phyloP scores from a whole-genome alignment of 2,888 invertebrate species.

The Pseudococcus viburni region DNA sequence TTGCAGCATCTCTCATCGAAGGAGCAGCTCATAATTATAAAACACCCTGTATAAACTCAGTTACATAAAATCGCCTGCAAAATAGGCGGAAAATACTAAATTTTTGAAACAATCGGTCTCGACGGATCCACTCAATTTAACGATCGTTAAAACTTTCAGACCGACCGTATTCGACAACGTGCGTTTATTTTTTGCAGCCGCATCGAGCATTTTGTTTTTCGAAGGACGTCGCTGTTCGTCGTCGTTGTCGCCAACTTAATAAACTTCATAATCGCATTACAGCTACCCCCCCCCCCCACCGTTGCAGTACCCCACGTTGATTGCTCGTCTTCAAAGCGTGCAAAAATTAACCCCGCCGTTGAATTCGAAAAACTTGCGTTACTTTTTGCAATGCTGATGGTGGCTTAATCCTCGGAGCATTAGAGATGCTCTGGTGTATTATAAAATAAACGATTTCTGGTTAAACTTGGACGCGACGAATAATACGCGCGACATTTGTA shows the following conservation, averaged over 20 bases:
- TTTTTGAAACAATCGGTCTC: conserved; percentile 36
- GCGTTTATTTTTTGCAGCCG: background rate
- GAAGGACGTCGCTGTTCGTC: background rate
- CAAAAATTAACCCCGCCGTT: conserved; percentile 19
- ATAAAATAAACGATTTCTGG: conserved; percentile 31
- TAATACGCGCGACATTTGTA: conserved; percentile 6
- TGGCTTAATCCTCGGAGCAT: conserved; percentile 12
- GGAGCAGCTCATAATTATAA: background rate
- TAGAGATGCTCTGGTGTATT: background rate
- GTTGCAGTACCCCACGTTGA: too few relatives aligned
- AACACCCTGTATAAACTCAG: conserved; percentile 11
- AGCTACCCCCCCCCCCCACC: background rate
- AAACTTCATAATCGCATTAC: conserved; percentile 39
- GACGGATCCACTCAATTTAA: conserved; percentile 26
- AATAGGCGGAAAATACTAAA: background rate
- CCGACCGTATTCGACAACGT: background rate
- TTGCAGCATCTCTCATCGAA: too few relatives aligned
- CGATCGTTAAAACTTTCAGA: conserved; percentile 2
- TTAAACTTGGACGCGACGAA: conserved; percentile 1
- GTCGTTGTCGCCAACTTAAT: conserved; percentile 20
- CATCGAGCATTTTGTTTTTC: conserved; percentile 5
- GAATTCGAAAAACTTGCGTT: conserved; percentile 30
- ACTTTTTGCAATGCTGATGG: conserved; percentile 40
- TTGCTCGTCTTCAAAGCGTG: background rate
- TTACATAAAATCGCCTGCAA: background rate